These are phyloP conservation scores for Solenodon paradoxus DNA, from an alignment of 2,113 vertebrate species.

Conservation along the genomic window DNA sequence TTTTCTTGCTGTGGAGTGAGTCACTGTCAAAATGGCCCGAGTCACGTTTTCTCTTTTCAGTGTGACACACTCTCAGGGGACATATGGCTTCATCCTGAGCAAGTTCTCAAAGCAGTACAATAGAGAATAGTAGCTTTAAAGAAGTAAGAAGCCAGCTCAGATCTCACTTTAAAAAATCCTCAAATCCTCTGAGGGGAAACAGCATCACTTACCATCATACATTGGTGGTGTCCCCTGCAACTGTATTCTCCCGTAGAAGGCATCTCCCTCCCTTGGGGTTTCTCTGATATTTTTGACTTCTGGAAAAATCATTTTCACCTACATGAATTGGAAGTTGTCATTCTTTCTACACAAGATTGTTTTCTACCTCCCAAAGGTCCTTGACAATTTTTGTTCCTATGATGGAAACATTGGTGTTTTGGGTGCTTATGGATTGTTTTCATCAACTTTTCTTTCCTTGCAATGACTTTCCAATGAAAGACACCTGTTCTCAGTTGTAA, in stretches of 20 bases:
- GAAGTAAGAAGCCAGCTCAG: not conserved
- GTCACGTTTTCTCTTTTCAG: not conserved
- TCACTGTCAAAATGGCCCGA: not conserved
- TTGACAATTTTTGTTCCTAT: not conserved
- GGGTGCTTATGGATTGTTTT: not conserved
- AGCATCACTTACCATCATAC: not conserved
- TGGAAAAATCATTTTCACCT: not conserved
- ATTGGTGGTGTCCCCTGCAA: not conserved
- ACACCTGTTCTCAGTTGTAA: not conserved
- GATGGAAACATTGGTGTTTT: not conserved
- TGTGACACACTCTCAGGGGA: not conserved
- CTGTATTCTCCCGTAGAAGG: rapidly evolving
- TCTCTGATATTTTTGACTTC: not conserved
- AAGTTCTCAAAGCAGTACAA: not conserved
- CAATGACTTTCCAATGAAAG: not conserved
- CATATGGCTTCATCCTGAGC: not conserved
- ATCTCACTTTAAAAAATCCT: not conserved
- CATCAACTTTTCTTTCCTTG: not conserved
- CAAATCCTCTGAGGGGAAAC: not conserved
- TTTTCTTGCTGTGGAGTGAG: not conserved
- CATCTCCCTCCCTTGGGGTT: not conserved
- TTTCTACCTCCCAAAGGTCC: not conserved
- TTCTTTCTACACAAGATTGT: not conserved
- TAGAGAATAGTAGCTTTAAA: not conserved
- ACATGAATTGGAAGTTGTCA: not conserved